phyloP scores from a whole-genome alignment of 1,140 invertebrate genomes.

The Trichonephila clavata region DNA sequence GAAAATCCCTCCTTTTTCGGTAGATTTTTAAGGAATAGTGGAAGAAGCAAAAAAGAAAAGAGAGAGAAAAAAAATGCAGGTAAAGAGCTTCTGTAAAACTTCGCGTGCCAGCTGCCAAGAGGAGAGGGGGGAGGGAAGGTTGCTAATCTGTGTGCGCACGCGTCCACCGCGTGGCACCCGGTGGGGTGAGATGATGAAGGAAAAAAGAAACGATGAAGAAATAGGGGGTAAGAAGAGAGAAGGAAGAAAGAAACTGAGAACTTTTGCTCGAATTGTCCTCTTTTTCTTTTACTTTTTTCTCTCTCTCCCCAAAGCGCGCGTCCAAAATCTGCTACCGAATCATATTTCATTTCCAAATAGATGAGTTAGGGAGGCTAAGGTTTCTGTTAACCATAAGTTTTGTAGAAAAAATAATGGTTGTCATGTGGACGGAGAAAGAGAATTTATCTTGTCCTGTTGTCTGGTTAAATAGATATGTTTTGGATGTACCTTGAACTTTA shows the following conservation, averaged over 20 bases:
- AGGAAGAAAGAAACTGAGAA: conserved; percentile 10
- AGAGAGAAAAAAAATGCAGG: conserved; percentile 53
- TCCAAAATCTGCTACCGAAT: conserved; percentile 50
- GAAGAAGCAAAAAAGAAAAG: conserved; percentile 28
- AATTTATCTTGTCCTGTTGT: no score
- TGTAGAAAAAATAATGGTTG: no score
- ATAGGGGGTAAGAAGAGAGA: neutral
- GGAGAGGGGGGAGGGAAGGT: neutral
- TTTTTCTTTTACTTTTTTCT: neutral
- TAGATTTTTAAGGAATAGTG: conserved; percentile 61
- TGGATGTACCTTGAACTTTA: no score
- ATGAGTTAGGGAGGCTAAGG: neutral
- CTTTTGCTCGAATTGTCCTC: conserved; percentile 28
- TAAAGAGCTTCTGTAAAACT: conserved; percentile 39
- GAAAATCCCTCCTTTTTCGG: conserved; percentile 33
- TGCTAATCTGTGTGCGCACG: conserved; percentile 53
- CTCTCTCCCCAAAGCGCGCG: neutral
- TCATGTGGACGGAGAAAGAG: no score
- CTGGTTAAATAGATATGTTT: no score
- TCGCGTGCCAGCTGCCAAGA: conserved; percentile 60
- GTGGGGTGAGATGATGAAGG: neutral
- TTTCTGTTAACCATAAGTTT: neutral
- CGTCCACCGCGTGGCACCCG: conserved; percentile 56
- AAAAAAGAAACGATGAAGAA: neutral
- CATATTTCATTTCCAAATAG: conserved; percentile 27